Base-by-base conservation (phyloP, 37 sponge, comb jelly and placozoan species). In the Dysidea cf. avara region DNA sequence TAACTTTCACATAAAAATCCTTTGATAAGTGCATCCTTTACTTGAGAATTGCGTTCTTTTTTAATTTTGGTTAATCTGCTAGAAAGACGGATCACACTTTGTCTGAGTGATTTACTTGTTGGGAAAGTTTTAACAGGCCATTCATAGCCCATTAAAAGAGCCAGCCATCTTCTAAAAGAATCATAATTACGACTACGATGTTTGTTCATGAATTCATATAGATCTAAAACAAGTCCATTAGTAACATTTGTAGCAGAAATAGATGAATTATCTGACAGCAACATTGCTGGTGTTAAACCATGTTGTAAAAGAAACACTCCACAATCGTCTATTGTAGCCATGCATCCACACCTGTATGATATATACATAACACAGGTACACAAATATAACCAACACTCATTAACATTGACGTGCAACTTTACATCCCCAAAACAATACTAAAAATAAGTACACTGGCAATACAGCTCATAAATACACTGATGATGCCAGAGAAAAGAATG, bases 71-170 rank as follows among this genome's bases (percentile, higher is more conserved):
- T 39, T 18, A 64, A 34, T 26, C 18, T 64, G 29, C 39, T 39
- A 36, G 18, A 34, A 9, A 68, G 34, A 7, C 52, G 51, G 5
- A 48, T 46, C 5, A 43, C 22, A 39, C 49, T 68, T 30, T 68
- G 48, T 5, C 52, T 68, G 21, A 68, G 7, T 37, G 69, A 21
- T 68, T 68, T 39, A 26, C 40, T 13, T 11, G 9, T 12, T 29
- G 66, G 66, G 9, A 39, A 32, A 7, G 40, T 39, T 9, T 68
- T 52, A 12, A 17, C 39, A 64, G 65, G 65, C 65, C 65, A 64
- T 30, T 7, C 34, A 17, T 32, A 11, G 16, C 60, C 65, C 30
- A 32, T 36, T 39, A 64, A 30, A 68, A 50, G 22, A 12, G 14
- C 18, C 6, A 68, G 21, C 69, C 69, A 68, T 31, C 40, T 4